Evolutionary conservation across 2,797 vertebrate genomes (phyloP), one percentile per base, ranked within the genome.

Genomic region (Gastrophryne carolinensis): DNA sequence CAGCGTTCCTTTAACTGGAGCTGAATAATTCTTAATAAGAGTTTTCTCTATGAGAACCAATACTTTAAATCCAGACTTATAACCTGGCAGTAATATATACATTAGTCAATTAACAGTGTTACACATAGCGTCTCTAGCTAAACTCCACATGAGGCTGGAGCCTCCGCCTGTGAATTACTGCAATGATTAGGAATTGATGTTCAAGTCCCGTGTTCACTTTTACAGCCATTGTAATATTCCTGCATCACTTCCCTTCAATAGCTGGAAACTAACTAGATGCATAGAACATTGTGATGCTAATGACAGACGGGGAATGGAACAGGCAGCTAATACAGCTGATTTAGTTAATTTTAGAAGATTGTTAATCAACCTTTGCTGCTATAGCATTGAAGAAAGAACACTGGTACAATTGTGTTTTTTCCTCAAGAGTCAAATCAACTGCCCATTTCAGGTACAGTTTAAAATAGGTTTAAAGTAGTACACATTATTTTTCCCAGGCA

Each of bases 351-450:
- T 39, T 27, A 17, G 49, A 41, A n/a, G 54, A 52, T 70, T 63
- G 49, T 62, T 63, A 76, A 70, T 70, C 39, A 70, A 63, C 49
- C 56, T 47, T 30, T 30, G 19, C 19, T 49, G 58, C 21, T 12
- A 57, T 27, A 4, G 6, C 35, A 30, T 12, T 15, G 17, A 47
- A 34, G 37, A 5, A 35, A 63, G 21, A 64, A 63, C 37, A 47
- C 27, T 57, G 27, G 57, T 64, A 71, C n/a, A n/a, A n/a, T n/a
- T n/a, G n/a, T n/a, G n/a, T n/a, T n/a, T n/a, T n/a, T n/a, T n/a
- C n/a, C n/a, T n/a, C n/a, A n/a, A n/a, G n/a, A n/a, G n/a, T n/a
- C n/a, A n/a, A n/a, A n/a, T n/a, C n/a, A n/a, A n/a, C n/a, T n/a
- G n/a, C n/a, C n/a, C n/a, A n/a, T n/a, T n/a, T n/a, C n/a, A n/a